phyloP scores from a whole-genome alignment of 2,888 invertebrate genomes.

The Morpho achilles region DNA sequence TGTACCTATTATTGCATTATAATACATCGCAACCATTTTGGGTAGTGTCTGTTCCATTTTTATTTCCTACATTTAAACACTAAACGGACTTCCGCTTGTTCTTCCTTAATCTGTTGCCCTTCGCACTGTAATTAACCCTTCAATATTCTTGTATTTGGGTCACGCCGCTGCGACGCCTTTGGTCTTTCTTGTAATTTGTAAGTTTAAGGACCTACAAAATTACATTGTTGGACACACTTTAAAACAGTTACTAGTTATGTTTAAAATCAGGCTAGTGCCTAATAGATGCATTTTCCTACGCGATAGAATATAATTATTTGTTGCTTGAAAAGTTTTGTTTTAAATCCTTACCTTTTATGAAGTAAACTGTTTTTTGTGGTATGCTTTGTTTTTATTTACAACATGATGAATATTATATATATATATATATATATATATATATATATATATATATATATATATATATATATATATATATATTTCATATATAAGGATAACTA shows the following conservation, averaged over 20 bases:
- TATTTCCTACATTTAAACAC: no score
- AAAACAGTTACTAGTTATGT: constrained; percentile 22
- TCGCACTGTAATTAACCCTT: no score
- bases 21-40: no score
- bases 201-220: constrained; percentile 7
- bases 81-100: neutral
- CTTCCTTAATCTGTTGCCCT: no score
- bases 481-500: no score
- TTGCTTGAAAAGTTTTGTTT: constrained; percentile 50
- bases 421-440: no score
- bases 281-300: constrained; percentile 44
- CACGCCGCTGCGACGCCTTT: constrained; percentile 7
- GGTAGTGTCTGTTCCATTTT: no score
- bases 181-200: constrained; percentile 32
- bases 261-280: constrained; percentile 29
- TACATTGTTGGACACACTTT: constrained; percentile 17
- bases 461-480: no score
- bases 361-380: constrained; percentile 46
- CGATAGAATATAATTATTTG: constrained; percentile 40
- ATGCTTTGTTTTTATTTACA: constrained; percentile 26
- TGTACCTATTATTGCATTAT: neutral
- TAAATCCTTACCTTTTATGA: constrained; percentile 41
- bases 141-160: neutral
- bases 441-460: no score
- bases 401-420: no score